phyloP scores from a whole-genome alignment of 2,797 vertebrate species.

The Takifugu rubripes region DNA sequence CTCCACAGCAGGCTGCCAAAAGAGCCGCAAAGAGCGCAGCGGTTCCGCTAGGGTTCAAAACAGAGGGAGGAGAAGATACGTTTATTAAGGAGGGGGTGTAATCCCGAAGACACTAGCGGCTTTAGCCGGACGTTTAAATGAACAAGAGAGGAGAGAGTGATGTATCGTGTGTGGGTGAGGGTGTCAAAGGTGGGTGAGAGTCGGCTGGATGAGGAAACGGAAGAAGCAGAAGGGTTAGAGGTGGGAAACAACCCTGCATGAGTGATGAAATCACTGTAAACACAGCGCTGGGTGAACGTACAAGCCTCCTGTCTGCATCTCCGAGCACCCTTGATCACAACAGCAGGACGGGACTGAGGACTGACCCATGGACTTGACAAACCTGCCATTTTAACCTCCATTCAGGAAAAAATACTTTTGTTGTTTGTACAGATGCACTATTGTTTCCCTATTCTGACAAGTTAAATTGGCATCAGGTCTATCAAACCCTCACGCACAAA shows the following conservation, averaged over 20 bases:
- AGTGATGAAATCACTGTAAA: conserved; percentile 48
- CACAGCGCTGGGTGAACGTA: conserved; percentile 47
- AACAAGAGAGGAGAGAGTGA: conserved; percentile 21
- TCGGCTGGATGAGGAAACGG: conserved; percentile 29
- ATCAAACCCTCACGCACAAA: conserved; percentile 45
- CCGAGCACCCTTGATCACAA: conserved; percentile 21
- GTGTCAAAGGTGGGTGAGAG: conserved; percentile 19
- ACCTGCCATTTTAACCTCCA: conserved; percentile 10
- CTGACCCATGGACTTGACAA: conserved; percentile 6
- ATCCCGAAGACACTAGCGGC: conserved; percentile 30
- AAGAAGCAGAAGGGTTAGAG: conserved; percentile 24
- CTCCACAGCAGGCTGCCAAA: conserved; percentile 49
- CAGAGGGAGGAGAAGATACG: conserved; percentile 25
- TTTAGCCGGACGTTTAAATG: conserved; percentile 43
- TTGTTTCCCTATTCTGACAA: conserved; percentile 45
- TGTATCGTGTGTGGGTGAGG: conserved; percentile 14
- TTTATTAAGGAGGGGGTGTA: conserved; percentile 39
- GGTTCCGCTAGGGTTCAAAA: conserved; percentile 16
- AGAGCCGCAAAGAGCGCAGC: conserved; percentile 32
- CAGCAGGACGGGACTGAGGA: conserved; percentile 17
- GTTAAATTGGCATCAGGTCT: conserved; percentile 48
- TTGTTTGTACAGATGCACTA: conserved; percentile 34
- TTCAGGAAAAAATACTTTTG: conserved; percentile 30
- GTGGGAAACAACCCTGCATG: conserved; percentile 43
- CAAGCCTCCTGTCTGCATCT: conserved; percentile 32